Conservation (phyloP, 2,113 vertebrate genomes). For the Muntiacus reevesi region DNA sequence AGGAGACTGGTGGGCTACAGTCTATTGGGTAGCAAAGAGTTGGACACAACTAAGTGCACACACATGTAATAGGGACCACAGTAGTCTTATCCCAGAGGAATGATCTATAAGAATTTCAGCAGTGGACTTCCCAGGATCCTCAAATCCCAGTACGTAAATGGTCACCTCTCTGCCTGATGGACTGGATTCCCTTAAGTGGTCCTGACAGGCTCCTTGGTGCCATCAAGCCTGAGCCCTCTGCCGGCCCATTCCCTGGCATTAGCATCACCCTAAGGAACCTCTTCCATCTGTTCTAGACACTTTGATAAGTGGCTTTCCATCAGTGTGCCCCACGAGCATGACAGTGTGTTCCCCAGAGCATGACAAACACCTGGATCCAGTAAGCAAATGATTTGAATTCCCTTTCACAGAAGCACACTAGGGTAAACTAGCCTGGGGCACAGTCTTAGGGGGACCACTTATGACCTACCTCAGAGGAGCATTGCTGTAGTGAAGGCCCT, state of each 20-base stretch:
- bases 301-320: slow-evolving; percentile 37
- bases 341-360: neutral
- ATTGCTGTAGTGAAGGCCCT: neutral
- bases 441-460: neutral
- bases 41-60: neutral
- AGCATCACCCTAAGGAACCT: slow-evolving; percentile 4
- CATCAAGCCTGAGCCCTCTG: neutral
- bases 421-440: neutral
- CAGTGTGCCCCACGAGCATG: neutral
- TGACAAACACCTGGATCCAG: slow-evolving; percentile 29
- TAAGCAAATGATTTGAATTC: slow-evolving; percentile 33
- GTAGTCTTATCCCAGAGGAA: neutral
- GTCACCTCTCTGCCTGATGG: neutral
- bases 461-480: neutral
- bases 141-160: neutral
- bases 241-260: slow-evolving; percentile 5
- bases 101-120: neutral
- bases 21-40: neutral
- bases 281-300: slow-evolving; percentile 8
- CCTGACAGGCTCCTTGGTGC: slow-evolving; percentile 5
- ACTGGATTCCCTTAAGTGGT: neutral
- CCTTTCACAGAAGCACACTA: neutral
- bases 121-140: neutral
- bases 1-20: neutral
- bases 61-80: neutral